Conservation (phyloP, 2,113 vertebrate genomes). For the Morone chrysops region DNA sequence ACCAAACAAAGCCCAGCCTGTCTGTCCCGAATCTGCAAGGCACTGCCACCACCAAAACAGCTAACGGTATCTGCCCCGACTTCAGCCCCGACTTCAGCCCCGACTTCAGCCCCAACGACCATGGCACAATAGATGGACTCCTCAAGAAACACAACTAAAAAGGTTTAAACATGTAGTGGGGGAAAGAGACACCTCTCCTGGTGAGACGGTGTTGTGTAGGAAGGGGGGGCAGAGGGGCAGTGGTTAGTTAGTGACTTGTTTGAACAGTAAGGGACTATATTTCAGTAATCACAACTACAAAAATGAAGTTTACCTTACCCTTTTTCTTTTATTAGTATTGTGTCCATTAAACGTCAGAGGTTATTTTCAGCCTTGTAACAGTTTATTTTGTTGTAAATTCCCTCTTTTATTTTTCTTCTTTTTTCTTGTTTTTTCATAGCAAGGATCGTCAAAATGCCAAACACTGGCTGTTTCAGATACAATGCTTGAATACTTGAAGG, state of each 20-base stretch:
- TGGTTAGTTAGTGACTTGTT: constrained; percentile 55
- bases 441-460: constrained; percentile 78
- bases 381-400: constrained; percentile 57
- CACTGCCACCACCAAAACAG: constrained; percentile 76
- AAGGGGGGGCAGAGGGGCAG: constrained; percentile 42
- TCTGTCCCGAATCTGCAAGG: constrained; percentile 48
- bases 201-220: constrained; percentile 76
- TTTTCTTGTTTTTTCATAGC: constrained; percentile 63
- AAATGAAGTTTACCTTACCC: constrained; percentile 68
- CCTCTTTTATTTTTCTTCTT: constrained; percentile 16
- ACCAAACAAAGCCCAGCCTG: constrained; percentile 61
- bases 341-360: constrained; percentile 49
- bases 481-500: constrained; percentile 83
- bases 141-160: constrained; percentile 90
- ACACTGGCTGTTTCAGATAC: constrained; percentile 79
- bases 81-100: constrained; percentile 95
- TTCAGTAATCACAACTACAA: constrained; percentile 55
- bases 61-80: constrained; percentile 96
- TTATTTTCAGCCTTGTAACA: constrained; percentile 63
- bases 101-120: constrained; percentile 91
- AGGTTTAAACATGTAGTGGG: not conserved
- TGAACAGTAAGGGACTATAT: constrained; percentile 57
- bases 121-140: constrained; percentile 66
- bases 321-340: constrained; percentile 67
- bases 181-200: constrained; percentile 84